Conservation (phyloP, 2,113 vertebrate genomes). For the Myrmecobius fasciatus region DNA sequence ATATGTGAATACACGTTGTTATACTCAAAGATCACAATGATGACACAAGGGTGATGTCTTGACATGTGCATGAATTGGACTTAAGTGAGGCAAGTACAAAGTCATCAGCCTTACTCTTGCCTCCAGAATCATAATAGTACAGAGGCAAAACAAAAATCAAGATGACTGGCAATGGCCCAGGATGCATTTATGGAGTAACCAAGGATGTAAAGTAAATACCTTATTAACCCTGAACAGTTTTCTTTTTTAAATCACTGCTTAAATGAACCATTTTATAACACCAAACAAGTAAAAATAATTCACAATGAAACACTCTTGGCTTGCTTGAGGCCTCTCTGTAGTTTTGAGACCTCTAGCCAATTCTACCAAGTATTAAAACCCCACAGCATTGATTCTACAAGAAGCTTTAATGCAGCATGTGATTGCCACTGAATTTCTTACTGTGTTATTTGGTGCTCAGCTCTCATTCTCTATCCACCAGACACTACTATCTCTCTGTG, state of each 20-base stretch:
- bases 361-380: slow-evolving; percentile 44
- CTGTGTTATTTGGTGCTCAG: slow-evolving; percentile 8
- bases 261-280: neutral
- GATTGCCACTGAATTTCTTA: slow-evolving; percentile 30
- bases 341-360: slow-evolving; percentile 9
- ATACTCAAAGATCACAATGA: neutral
- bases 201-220: neutral
- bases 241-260: neutral
- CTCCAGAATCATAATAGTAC: neutral
- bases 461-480: slow-evolving; percentile 44
- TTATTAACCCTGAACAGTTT: neutral
- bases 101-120: neutral
- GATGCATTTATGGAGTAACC: neutral
- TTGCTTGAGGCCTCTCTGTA: slow-evolving; percentile 38
- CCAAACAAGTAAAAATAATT: slow-evolving; percentile 23
- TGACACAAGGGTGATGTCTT: neutral
- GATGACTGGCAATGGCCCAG: neutral
- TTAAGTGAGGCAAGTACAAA: neutral
- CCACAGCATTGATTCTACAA: slow-evolving; percentile 30
- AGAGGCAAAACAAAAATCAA: neutral
- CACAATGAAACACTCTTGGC: slow-evolving; percentile 17
- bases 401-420: slow-evolving; percentile 36
- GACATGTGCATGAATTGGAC: neutral
- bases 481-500: slow-evolving; percentile 31
- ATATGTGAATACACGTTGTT: neutral